Percentiles rank a stretch among this genome's conserved stretches.
Evolutionary conservation across 2,113 vertebrate genomes (phyloP).

Genomic region (Sterna hirundo): DNA sequence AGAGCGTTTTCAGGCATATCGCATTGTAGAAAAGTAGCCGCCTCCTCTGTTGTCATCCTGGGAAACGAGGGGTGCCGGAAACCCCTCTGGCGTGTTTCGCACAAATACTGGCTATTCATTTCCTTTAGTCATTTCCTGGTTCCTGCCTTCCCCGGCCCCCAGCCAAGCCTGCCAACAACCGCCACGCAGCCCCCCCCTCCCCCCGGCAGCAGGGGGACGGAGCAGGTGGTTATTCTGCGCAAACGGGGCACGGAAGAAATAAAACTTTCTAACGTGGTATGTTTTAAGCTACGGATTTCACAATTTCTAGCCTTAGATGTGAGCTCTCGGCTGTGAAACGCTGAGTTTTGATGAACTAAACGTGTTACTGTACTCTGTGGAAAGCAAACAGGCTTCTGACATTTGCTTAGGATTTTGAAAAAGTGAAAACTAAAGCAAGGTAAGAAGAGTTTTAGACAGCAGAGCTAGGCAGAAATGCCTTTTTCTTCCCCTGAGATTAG

Average conservation of each 20-base stretch:
- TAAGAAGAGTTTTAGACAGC: neutral
- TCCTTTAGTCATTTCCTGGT: neutral
- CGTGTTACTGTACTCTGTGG: neutral
- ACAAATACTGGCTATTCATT: neutral
- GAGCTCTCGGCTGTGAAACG: neutral
- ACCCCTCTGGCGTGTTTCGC: neutral
- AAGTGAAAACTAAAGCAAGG: neutral
- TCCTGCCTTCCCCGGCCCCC: neutral
- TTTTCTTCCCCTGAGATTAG: neutral
- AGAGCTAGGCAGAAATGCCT: neutral
- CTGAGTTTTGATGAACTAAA: neutral
- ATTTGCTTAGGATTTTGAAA: neutral
- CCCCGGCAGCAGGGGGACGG: rapidly evolving
- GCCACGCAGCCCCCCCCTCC: neutral
- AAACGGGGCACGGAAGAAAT: rapidly evolving
- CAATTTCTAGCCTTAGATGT: neutral
- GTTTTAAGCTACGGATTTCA: rapidly evolving
- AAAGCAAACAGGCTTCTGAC: neutral
- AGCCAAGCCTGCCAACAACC: neutral
- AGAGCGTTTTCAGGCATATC: rapidly evolving
- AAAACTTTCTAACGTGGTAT: rapidly evolving
- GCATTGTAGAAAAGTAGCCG: rapidly evolving
- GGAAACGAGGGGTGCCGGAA: neutral
- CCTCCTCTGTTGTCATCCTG: neutral
- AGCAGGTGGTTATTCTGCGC: rapidly evolving